Conservation (phyloP, 2,113 vertebrate species). For the Alethe castanea region DNA sequence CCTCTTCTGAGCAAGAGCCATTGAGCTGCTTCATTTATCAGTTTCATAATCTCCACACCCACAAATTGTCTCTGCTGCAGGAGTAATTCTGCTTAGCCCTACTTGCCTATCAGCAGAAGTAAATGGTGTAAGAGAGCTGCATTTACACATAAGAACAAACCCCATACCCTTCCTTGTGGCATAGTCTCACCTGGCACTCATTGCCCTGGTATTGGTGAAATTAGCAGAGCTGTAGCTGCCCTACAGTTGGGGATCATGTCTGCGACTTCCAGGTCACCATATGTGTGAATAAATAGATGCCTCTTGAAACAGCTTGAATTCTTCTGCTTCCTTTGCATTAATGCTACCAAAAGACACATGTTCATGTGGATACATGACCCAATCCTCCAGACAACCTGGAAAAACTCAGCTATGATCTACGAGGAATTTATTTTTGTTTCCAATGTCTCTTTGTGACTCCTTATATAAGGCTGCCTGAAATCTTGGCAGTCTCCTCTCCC, state of each 20-base stretch:
- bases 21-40: background rate
- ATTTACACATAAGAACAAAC: background rate
- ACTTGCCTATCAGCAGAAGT: slow-evolving; percentile 53
- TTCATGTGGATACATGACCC: background rate
- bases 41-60: background rate
- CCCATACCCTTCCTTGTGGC: background rate
- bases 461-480: background rate
- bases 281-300: background rate
- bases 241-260: background rate
- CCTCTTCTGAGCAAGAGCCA: background rate
- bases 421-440: background rate
- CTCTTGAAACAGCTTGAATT: background rate
- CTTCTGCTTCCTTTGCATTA: background rate
- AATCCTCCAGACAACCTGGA: background rate
- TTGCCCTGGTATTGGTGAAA: background rate
- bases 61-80: background rate
- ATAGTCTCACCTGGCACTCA: background rate
- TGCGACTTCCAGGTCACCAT: background rate
- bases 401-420: background rate
- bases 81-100: background rate
- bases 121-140: slow-evolving; percentile 42
- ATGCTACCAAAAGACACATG: background rate
- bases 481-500: background rate
- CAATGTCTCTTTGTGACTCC: background rate
- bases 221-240: background rate